Evolutionary conservation across 2,888 invertebrate genomes (phyloP), one percentile per base, ranked within the genome.

Genomic region (Campopleginae sp.): DNA sequence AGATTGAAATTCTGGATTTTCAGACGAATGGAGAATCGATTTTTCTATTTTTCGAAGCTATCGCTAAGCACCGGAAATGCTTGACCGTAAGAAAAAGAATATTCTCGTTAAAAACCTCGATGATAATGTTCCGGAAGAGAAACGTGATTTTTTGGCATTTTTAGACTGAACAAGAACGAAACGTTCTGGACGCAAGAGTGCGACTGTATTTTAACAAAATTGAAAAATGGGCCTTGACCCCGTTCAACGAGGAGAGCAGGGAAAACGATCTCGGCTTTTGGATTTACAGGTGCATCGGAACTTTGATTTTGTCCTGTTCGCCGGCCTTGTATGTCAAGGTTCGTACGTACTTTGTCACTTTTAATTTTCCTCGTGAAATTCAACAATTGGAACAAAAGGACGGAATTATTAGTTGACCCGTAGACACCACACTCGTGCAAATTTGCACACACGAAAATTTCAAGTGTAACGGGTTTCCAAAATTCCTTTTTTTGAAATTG

Each of bases 211-310:
- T 94, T 65, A 90, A 88, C 80, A 91, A 92, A 63, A 80, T 94
- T 17, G 93, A 93, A 19, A 93, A 92, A 80, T 94, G 93, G 93
- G 89, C 89, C 7, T 77, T 93, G 12, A 44, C 81, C 10, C 87
- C 92, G 27, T 91, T 93, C 66, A 91, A 87, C 8, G 91, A 92
- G 46, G 92, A 93, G 68, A 92, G 88, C 33, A 90, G 90, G 81
- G 91, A 93, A 19, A 88, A 90, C 0, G 89, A 91, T 71, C 84
- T 90, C 33, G 88, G 92, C 2, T 84, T 88, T 10, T 91, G 92
- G 90, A 92, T 93, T 76, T 93, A 92, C 79, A 88, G 90, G 78
- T 93, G 92, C 74, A 86, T 93, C 14, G 92, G 93, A 44, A 91
- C 91, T 54, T 83, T 93, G 17, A 89, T 93, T 84, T 87, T 91